Evolutionary conservation across 2,888 invertebrate species (phyloP), one percentile per base, ranked within the genome.

Genomic region (Chaetogeoica ovagalla): DNA sequence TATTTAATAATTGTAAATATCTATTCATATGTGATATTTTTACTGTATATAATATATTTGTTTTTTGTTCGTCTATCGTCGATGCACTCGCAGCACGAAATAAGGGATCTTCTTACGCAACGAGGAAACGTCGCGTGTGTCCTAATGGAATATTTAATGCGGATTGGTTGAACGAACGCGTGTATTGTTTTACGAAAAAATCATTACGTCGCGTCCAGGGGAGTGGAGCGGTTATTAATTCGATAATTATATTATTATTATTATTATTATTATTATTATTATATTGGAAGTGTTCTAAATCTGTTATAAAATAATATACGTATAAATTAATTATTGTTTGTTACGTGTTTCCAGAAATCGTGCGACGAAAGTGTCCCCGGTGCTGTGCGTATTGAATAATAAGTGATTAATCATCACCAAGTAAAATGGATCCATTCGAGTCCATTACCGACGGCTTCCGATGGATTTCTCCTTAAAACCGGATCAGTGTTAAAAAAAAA

Each of bases 261-360:
- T n/a, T n/a, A n/a, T n/a, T n/a, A n/a, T n/a, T n/a, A n/a, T n/a
- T n/a, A n/a, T n/a, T n/a, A n/a, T n/a, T 55, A 19, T 55, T 30
- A 30, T 30, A 30, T 30, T 19, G 55, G 19, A 55, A 70, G 30
- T 70, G 39, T 59, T 70, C 52, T 57, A 57, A 30, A 74, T 65
- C 17, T 30, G 5, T 52, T 68, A 19, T 69, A 43, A 43, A 19
- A 17, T 65, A 59, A 23, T 19, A 43, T 43, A 43, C 30, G 23
- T 72, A 60, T 60, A 62, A 77, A 68, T 66, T 60, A 69, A 59
- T 62, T 48, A 75, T 43, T 59, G 17, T 30, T 30, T 65, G 57
- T 43, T 30, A 21, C n/a, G 11, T 74, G 60, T 79, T 79, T 70
- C 68, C 15, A 57, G 73, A 37, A 74, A 82, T 74, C 82, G 82